Evolutionary conservation across 2,113 vertebrate genomes (phyloP), one percentile per base, ranked within the genome.

Genomic region (Pollimyrus isidori): DNA sequence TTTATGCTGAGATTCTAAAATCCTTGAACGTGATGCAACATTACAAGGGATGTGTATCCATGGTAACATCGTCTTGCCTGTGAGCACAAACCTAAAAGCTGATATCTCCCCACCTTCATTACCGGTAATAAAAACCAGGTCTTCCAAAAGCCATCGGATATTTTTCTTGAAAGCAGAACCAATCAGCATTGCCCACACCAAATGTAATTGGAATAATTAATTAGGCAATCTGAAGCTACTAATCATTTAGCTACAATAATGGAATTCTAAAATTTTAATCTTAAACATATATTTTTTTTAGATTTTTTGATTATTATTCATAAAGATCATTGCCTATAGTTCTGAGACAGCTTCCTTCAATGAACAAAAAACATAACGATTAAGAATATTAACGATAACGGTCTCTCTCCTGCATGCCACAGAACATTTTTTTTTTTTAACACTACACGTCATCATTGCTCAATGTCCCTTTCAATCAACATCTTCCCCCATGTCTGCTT

Each of bases 41-140:
- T 42, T 48, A 45, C 35, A n/a, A 62, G 84, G 73, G 73, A 58
- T 58, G 17, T 48, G 92, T 92, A 86, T 89, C 92, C 91, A 91
- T 84, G 80, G 91, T 76, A 92, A 92, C 92, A 80, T 42, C 73
- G 73, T 19, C 30, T 42, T 35, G 17, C 88, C 86, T 90, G 58
- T 62, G 88, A 90, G 90, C 87, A 87, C 62, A 89, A 82, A 53
- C 52, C 89, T 82, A 48, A 35, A 73, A 11, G 21, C 73, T 11
- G 73, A 58, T 45, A 62, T 86, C 39, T 62, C 39, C 82, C 53
- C 9, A 35, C 23, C 83, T 69, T 56, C 42, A n/a, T 87, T 62
- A 42, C 35, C 13, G 39, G 15, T 46, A 87, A 62, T 65, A 65
- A 62, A 87, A 45, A 19, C 35, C 87, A 19, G 30, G 35, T 87